Conservation (phyloP, 1,140 invertebrate species). For the Listronotus oregonensis region DNA sequence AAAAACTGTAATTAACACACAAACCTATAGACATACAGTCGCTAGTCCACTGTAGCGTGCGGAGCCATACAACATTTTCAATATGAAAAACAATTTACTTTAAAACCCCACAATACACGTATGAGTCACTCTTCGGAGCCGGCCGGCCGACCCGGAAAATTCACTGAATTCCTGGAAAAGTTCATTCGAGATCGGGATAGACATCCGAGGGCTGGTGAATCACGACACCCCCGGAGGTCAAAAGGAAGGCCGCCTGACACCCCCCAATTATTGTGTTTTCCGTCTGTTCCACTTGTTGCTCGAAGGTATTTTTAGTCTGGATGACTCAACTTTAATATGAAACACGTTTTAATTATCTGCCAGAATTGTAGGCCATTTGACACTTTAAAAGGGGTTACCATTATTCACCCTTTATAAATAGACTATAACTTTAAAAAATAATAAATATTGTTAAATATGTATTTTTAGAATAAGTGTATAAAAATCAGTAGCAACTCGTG, state of each 20-base stretch:
- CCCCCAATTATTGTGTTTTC: neutral
- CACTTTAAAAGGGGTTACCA: too few species aligned
- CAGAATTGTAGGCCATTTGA: too few species aligned
- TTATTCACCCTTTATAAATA: too few species aligned
- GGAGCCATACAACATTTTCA: neutral
- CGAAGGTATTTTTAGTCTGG: constrained; percentile 2
- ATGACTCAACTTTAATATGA: neutral
- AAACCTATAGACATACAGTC: neutral
- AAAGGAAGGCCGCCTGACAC: neutral
- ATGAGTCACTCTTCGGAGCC: constrained; percentile 1
- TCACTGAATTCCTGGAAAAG: neutral
- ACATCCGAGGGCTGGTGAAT: neutral
- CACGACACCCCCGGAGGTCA: neutral
- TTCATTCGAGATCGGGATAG: constrained; percentile 5
- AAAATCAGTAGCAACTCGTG: too few species aligned
- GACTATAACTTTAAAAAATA: too few species aligned
- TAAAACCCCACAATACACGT: neutral
- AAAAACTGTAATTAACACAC: too few species aligned
- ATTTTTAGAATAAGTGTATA: too few species aligned
- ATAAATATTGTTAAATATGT: too few species aligned
- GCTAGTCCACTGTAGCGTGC: neutral
- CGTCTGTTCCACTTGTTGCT: neutral
- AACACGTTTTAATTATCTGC: too few species aligned
- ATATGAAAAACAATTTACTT: neutral
- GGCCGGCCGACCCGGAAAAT: constrained; percentile 3